Conservation (phyloP, 2,113 vertebrate species). For the Myxocyprinus asiaticus region DNA sequence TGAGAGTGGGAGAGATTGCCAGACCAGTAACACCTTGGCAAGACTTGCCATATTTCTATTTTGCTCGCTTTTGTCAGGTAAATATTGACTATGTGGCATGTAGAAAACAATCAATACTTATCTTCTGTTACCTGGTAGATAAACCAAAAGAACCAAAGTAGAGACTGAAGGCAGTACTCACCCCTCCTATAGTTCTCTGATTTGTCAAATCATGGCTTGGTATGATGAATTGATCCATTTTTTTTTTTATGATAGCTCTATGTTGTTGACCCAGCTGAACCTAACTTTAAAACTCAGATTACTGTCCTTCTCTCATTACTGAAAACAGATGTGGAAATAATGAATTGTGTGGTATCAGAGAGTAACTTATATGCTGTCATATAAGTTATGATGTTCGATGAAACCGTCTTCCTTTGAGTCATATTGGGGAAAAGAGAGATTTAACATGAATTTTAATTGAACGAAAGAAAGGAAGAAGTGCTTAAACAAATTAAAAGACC, state of each 20-base stretch:
- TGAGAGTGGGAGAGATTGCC: conserved; percentile 7
- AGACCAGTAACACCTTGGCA: conserved; percentile 43
- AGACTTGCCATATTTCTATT: neutral
- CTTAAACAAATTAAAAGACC: neutral
- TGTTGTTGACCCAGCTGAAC: neutral
- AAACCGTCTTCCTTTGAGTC: conserved; percentile 13
- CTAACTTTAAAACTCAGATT: conserved; percentile 25
- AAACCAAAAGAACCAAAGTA: neutral
- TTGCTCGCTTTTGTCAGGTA: neutral
- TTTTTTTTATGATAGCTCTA: conserved; percentile 24
- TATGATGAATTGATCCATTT: conserved; percentile 28
- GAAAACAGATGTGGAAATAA: conserved; percentile 36
- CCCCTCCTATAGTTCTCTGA: neutral
- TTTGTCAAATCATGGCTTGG: neutral
- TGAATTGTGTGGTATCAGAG: no score
- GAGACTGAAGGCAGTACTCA: neutral
- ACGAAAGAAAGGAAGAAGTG: neutral
- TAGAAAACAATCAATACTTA: neutral
- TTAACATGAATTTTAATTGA: conserved; percentile 9
- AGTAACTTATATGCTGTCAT: conserved; percentile 6
- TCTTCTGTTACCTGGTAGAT: no score
- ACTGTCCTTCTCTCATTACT: conserved; percentile 29
- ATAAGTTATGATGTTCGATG: conserved; percentile 17
- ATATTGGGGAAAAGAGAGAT: neutral
- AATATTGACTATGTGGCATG: neutral